A percentile compares a stretch with the other conserved stretches of the same genome.
phyloP scores from a whole-genome alignment of 2,888 invertebrate species.

The Polyploca ridens region DNA sequence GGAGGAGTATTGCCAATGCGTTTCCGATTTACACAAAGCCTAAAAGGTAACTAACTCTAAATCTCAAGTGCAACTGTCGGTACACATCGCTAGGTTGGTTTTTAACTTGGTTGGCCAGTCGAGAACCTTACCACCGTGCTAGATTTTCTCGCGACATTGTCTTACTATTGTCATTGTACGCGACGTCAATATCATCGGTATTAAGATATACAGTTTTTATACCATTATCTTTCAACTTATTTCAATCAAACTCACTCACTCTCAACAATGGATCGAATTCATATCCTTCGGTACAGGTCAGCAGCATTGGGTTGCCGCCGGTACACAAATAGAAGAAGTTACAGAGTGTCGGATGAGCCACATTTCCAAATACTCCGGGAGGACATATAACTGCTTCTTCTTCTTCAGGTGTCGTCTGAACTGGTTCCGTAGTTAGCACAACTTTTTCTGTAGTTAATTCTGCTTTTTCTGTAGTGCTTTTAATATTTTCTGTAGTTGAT shows the following conservation, averaged over 20 bases:
- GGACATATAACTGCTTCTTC: slow-evolving; percentile 15
- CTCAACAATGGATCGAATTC: slow-evolving; percentile 41
- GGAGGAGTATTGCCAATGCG: too few relatives aligned
- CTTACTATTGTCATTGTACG: too few relatives aligned
- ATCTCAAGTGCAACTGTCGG: too few relatives aligned
- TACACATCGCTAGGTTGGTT: too few relatives aligned
- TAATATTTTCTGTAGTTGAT: neutral
- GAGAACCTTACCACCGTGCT: too few relatives aligned
- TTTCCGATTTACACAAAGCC: too few relatives aligned
- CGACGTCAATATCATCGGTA: neutral
- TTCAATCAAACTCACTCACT: slow-evolving; percentile 27
- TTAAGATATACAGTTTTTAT: neutral
- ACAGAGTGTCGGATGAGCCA: slow-evolving; percentile 26
- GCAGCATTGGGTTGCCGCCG: slow-evolving; percentile 31
- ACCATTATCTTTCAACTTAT: neutral
- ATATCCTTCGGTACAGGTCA: slow-evolving; percentile 41
- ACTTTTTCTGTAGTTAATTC: neutral
- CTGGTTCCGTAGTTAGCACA: neutral
- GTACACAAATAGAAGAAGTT: slow-evolving; percentile 39
- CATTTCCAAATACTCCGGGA: slow-evolving; percentile 23
- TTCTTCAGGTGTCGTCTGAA: slow-evolving; percentile 12
- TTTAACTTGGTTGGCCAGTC: too few relatives aligned
- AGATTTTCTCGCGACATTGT: too few relatives aligned
- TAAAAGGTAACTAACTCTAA: too few relatives aligned
- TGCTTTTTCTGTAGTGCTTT: neutral